These are phyloP conservation scores for Noturus placidus DNA, from an alignment of 2,113 vertebrate species.

Conservation along the genomic window DNA sequence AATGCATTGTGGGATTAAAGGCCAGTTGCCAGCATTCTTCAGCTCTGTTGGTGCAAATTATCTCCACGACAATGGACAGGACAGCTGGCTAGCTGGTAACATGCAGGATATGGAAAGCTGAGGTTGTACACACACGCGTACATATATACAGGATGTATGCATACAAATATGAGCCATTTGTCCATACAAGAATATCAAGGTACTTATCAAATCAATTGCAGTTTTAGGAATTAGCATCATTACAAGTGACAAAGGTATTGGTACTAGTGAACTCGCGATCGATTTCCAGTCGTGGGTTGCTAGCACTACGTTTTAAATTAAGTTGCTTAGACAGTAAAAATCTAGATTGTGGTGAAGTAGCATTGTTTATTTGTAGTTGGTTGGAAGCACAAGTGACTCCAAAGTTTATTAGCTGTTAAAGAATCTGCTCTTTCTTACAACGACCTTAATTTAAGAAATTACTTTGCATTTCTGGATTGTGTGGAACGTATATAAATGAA, in stretches of 20 bases:
- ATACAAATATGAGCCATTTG: background rate
- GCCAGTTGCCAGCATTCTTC: constrained; percentile 46
- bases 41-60: constrained; percentile 36
- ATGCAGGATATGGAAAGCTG: constrained; percentile 16
- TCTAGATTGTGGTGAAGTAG: background rate
- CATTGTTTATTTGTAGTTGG: too few relatives aligned
- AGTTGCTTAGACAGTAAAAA: background rate
- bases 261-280: background rate
- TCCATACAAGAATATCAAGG: background rate
- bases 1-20: constrained; percentile 3
- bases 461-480: background rate
- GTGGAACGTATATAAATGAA: background rate
- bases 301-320: background rate
- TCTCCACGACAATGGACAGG: constrained; percentile 39
- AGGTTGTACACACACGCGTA: background rate
- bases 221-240: background rate
- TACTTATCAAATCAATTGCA: background rate
- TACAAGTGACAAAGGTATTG: background rate
- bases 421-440: background rate
- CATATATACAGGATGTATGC: background rate
- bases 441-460: background rate
- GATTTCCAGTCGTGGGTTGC: background rate
- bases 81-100: constrained; percentile 40
- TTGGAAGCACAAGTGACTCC: background rate
- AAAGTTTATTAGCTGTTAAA: background rate